phyloP scores from a whole-genome alignment of 2,797 vertebrate species.

The Arctocebus calabarensis region DNA sequence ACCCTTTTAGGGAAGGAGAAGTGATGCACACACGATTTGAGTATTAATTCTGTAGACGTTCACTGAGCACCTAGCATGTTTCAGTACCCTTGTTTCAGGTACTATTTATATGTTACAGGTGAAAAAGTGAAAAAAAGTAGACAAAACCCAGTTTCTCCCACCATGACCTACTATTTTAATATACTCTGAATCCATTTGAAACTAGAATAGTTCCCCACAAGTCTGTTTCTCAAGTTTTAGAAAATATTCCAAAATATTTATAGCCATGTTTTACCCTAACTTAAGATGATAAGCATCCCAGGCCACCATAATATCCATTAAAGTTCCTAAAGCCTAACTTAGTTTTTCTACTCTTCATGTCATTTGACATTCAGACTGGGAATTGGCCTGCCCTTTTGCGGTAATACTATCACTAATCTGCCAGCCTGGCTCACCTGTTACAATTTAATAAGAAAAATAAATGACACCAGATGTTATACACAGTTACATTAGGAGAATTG shows the following conservation, averaged over 20 bases:
- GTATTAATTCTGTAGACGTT: neutral
- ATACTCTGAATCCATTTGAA: neutral
- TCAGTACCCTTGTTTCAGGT: neutral
- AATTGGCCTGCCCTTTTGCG: constrained; percentile 5
- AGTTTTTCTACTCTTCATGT: neutral
- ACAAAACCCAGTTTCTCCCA: neutral
- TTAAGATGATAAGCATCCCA: constrained; percentile 7
- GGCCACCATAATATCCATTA: constrained; percentile 32
- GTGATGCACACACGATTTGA: neutral
- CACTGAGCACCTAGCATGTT: neutral
- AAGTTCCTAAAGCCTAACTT: constrained; percentile 59
- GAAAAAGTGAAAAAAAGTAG: neutral
- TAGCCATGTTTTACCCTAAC: neutral
- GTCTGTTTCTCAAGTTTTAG: neutral
- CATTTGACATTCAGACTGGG: constrained; percentile 44
- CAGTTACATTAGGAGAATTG: constrained; percentile 62
- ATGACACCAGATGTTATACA: constrained; percentile 80
- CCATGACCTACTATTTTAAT: neutral
- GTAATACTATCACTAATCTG: constrained; percentile 68
- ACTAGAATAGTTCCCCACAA: neutral
- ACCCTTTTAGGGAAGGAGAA: neutral
- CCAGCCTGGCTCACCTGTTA: constrained; percentile 74
- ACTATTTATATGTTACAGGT: neutral
- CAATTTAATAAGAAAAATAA: constrained; percentile 79
- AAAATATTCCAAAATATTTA: constrained; percentile 11